phyloP scores from a whole-genome alignment of 2,888 invertebrate genomes.

The Drosophila neoperkinsi region DNA sequence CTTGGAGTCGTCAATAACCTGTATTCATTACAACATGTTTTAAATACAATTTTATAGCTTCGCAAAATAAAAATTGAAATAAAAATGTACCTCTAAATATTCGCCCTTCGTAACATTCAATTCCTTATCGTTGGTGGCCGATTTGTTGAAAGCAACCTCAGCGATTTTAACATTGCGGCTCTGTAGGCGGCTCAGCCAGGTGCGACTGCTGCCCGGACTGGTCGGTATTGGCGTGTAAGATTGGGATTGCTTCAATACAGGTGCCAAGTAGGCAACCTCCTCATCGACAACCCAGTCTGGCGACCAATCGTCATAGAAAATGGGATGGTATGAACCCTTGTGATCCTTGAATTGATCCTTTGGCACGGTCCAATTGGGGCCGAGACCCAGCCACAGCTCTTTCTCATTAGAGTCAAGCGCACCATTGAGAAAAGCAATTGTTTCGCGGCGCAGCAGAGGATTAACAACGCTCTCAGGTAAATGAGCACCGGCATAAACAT shows the following conservation, averaged over 20 bases:
- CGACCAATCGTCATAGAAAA: constrained; percentile 98
- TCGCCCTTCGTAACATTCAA: constrained; percentile 97
- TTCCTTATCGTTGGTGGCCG: constrained; percentile 98
- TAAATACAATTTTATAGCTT: not conserved
- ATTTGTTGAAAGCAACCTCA: constrained; percentile 96
- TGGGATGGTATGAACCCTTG: constrained; percentile 96
- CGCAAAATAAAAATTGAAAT: not conserved
- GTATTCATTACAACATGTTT: constrained; percentile 24
- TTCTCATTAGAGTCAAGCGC: constrained; percentile 98
- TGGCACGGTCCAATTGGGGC: constrained; percentile 97
- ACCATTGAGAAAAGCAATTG: constrained; percentile 95
- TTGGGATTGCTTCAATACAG: constrained; percentile 76
- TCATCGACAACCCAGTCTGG: constrained; percentile 94
- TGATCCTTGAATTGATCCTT: constrained; percentile 97
- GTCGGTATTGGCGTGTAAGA: constrained; percentile 41
- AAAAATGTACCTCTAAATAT: constrained; percentile 92
- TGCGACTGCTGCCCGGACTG: constrained; percentile 81
- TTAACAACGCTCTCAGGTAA: constrained; percentile 94
- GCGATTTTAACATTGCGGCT: constrained; percentile 90
- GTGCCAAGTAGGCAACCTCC: constrained; percentile 87
- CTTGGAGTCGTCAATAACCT: constrained; percentile 97
- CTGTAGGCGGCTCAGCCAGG: constrained; percentile 90
- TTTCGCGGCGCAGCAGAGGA: constrained; percentile 95
- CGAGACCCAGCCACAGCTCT: constrained; percentile 98
- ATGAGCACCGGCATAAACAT: constrained; percentile 92